Percentiles rank a stretch among this genome's conserved stretches.
These are phyloP conservation scores for Ectropis crepuscularia DNA, from an alignment of 2,888 invertebrate species.

Conservation along the genomic window DNA sequence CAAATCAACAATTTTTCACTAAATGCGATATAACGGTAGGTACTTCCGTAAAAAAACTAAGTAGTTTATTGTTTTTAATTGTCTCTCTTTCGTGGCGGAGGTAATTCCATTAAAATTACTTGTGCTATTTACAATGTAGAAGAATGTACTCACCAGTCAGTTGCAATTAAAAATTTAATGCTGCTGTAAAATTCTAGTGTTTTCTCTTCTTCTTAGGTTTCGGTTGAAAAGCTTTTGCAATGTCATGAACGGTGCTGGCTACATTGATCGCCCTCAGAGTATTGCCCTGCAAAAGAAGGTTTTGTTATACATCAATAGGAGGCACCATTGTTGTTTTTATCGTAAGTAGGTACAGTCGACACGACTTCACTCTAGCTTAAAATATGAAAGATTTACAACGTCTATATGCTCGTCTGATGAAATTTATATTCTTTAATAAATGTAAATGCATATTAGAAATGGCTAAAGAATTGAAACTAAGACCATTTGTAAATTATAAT, in stretches of 20 bases:
- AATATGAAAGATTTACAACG: too few species aligned
- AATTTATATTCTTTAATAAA: too few species aligned
- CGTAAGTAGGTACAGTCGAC: constrained; percentile 8
- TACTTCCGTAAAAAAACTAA: too few species aligned
- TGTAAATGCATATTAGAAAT: too few species aligned
- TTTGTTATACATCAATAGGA: constrained; percentile 30
- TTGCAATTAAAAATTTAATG: background rate
- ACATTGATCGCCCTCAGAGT: constrained; percentile 58
- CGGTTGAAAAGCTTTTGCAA: constrained; percentile 48
- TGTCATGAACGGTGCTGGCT: constrained; percentile 60
- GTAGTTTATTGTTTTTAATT: too few species aligned
- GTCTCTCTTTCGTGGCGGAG: too few species aligned
- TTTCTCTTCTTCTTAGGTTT: constrained; percentile 46
- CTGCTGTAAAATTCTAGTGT: constrained; percentile 36
- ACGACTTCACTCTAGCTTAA: background rate
- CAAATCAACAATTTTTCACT: too few species aligned
- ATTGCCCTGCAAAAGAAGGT: constrained; percentile 54
- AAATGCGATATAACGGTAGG: too few species aligned
- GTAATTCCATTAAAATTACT: background rate
- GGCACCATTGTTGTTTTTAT: constrained; percentile 1
- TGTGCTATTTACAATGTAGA: background rate
- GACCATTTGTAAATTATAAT: too few species aligned
- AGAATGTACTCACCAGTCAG: background rate
- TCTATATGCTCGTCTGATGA: too few species aligned
- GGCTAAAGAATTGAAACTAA: too few species aligned